Evolutionary conservation across 2,113 vertebrate species (phyloP).

Genomic region (Pitta sordida): DNA sequence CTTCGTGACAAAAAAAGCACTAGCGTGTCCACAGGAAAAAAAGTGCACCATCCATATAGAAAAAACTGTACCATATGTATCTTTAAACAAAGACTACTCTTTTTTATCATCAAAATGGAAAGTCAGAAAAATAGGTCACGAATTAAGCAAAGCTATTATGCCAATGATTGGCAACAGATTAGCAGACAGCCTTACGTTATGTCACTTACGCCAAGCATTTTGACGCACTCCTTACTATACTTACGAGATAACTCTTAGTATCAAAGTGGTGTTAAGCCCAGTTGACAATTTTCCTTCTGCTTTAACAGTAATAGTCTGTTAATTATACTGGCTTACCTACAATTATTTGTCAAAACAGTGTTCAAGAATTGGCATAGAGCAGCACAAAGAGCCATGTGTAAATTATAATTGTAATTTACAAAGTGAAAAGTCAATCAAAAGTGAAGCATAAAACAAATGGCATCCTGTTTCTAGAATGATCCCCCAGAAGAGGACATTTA

Average conservation of each 20-base stretch:
- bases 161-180: neutral
- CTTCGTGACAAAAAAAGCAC: neutral
- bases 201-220: neutral
- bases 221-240: neutral
- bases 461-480: neutral
- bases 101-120: neutral
- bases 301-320: neutral
- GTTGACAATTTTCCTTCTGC: neutral
- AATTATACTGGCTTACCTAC: neutral
- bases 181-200: neutral
- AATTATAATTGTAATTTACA: neutral
- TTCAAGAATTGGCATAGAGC: neutral
- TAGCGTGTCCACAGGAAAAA: neutral
- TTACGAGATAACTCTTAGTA: neutral
- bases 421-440: constrained; percentile 14
- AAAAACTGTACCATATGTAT: neutral
- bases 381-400: neutral
- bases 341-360: neutral
- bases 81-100: neutral
- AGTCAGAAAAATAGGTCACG: neutral
- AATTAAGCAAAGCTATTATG: neutral
- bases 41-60: neutral
- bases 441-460: neutral
- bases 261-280: neutral
- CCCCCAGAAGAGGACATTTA: neutral